phyloP scores from a whole-genome alignment of 2,797 vertebrate species.

The Stomatorhinus walkeri region DNA sequence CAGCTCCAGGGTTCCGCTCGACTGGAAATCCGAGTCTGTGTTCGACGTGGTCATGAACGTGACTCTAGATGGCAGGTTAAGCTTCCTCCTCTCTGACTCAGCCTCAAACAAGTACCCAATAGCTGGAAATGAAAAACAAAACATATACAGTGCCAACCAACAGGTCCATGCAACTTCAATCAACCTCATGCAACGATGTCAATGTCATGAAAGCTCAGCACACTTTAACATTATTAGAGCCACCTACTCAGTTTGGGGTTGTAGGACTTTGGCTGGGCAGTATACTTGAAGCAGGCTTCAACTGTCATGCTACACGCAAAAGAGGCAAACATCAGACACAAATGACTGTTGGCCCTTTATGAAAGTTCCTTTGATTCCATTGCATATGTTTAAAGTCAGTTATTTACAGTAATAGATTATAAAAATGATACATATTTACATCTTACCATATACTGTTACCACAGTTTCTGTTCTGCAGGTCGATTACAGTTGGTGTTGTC shows the following conservation, averaged over 20 bases:
- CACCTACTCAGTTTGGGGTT: conserved; percentile 79
- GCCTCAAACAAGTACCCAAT: conserved; percentile 73
- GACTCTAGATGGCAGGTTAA: conserved; percentile 69
- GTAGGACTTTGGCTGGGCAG: conserved; percentile 67
- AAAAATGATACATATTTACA: conserved; percentile 15
- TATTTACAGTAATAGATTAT: not conserved
- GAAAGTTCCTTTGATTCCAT: not conserved
- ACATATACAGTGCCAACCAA: not conserved
- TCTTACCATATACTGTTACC: conserved; percentile 59
- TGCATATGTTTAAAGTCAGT: not conserved
- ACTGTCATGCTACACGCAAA: conserved; percentile 67
- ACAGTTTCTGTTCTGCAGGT: conserved; percentile 72
- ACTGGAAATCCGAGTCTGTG: conserved; percentile 59
- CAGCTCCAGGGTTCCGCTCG: conserved; percentile 64
- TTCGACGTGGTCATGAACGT: conserved; percentile 59
- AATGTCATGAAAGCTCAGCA: not conserved
- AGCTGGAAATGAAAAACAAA: conserved; percentile 51
- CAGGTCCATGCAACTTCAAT: not conserved
- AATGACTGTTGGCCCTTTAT: not conserved
- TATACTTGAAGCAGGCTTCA: conserved; percentile 79
- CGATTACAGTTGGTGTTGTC: conserved; percentile 76
- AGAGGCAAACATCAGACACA: conserved; percentile 32
- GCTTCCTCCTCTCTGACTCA: conserved; percentile 72
- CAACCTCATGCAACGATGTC: not conserved
- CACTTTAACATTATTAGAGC: not conserved